A percentile compares a stretch with the other conserved stretches of the same genome.
Evolutionary conservation across 2,888 invertebrate species (phyloP).

Genomic region (Lymantria dispar): DNA sequence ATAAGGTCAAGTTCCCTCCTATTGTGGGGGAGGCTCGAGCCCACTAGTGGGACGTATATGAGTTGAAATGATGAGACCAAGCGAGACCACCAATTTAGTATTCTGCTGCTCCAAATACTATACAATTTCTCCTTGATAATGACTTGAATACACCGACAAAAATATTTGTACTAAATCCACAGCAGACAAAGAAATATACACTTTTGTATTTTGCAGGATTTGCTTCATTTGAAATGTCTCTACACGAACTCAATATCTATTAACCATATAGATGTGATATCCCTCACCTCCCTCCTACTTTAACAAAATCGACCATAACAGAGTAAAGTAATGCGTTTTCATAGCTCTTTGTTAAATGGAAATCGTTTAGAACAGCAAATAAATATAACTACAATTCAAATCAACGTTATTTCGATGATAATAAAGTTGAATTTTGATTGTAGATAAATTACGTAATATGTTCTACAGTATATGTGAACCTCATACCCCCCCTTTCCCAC

Average conservation of each 20-base stretch:
- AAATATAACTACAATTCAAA: conserved; percentile 13
- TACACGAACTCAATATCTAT: conserved; percentile 43
- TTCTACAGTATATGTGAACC: conserved; percentile 27
- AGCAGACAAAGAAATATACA: conserved; percentile 34
- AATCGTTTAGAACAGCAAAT: conserved; percentile 35
- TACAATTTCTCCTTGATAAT: too few species aligned
- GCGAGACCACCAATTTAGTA: too few species aligned
- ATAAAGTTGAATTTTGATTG: conserved; percentile 38
- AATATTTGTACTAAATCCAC: conserved; percentile 13
- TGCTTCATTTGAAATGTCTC: conserved; percentile 48
- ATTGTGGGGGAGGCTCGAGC: too few species aligned
- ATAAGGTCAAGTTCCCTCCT: too few species aligned
- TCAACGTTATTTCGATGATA: neutral
- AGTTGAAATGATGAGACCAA: too few species aligned
- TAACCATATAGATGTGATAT: conserved; percentile 37
- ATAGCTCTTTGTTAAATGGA: conserved; percentile 58
- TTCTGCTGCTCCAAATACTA: too few species aligned
- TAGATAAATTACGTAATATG: conserved; percentile 19
- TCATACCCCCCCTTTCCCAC: conserved; percentile 30
- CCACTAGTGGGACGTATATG: too few species aligned
- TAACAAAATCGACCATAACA: conserved; percentile 22
- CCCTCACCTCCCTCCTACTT: conserved; percentile 25
- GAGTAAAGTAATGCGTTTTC: conserved; percentile 49
- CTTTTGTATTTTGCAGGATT: conserved; percentile 36
- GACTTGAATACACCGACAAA: neutral